A percentile compares a stretch with the other conserved stretches of the same genome.
These are phyloP conservation scores for Melanostoma scalare DNA, from an alignment of 2,888 invertebrate species.

Conservation along the genomic window DNA sequence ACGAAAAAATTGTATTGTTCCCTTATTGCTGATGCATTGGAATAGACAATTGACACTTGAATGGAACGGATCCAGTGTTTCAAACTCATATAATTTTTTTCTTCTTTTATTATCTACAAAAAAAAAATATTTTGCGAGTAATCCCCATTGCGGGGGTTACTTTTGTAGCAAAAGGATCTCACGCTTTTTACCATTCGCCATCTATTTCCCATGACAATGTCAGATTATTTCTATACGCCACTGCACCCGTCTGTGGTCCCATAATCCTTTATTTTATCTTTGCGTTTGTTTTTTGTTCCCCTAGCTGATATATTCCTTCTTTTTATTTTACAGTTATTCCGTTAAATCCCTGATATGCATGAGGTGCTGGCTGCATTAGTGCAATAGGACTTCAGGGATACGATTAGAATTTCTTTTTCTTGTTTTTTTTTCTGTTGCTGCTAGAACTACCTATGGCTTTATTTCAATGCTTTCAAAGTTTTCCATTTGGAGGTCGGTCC, in stretches of 20 bases:
- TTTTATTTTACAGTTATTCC: slow-evolving; percentile 50
- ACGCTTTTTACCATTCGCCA: slow-evolving; percentile 46
- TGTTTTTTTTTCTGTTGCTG: slow-evolving; percentile 29
- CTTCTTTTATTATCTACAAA: slow-evolving; percentile 10
- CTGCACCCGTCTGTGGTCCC: slow-evolving; percentile 51
- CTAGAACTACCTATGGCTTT: not conserved
- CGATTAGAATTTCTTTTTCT: slow-evolving; percentile 65
- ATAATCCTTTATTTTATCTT: slow-evolving; percentile 73
- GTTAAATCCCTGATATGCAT: slow-evolving; percentile 67
- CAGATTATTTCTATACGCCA: slow-evolving; percentile 57
- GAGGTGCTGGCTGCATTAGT: slow-evolving; percentile 64
- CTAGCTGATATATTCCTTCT: not conserved
- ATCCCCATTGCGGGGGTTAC: slow-evolving; percentile 61
- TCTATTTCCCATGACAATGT: slow-evolving; percentile 63
- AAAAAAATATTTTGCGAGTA: slow-evolving; percentile 52
- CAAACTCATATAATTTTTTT: not conserved
- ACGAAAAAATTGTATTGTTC: slow-evolving; percentile 36
- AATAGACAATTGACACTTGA: slow-evolving; percentile 21
- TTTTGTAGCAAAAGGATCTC: slow-evolving; percentile 14
- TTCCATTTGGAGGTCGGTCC: slow-evolving; percentile 13
- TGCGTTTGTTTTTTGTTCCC: slow-evolving; percentile 30
- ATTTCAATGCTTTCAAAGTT: slow-evolving; percentile 44
- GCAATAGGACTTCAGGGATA: slow-evolving; percentile 71
- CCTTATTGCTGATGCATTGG: slow-evolving; percentile 41
- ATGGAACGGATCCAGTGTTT: slow-evolving; percentile 9